Percentiles rank a stretch among this genome's conserved stretches.
These are phyloP conservation scores for Pentalonia nigronervosa DNA, from an alignment of 1,140 invertebrate species.

Conservation along the genomic window DNA sequence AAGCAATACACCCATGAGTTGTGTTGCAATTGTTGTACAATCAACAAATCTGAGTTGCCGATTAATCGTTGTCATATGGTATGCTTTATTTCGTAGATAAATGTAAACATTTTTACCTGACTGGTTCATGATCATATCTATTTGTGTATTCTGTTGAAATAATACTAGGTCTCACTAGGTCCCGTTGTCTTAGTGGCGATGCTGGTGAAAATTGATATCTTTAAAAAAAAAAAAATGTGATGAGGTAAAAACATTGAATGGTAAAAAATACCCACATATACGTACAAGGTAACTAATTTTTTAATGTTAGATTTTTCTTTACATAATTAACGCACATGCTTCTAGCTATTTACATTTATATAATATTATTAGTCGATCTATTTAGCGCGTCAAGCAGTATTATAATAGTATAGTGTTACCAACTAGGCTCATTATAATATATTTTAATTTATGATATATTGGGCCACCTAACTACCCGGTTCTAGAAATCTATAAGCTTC, in stretches of 20 bases:
- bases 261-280: background rate
- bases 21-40: background rate
- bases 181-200: conserved; percentile 33
- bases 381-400: conserved; percentile 35
- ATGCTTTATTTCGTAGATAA: background rate
- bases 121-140: conserved; percentile 26
- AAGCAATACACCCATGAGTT: background rate
- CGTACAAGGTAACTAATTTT: background rate
- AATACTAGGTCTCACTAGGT: conserved; percentile 30
- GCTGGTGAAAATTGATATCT: conserved; percentile 46
- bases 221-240: background rate
- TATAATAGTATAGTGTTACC: background rate
- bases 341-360: conserved; percentile 54
- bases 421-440: conserved; percentile 33
- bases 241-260: background rate
- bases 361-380: conserved; percentile 1
- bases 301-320: background rate
- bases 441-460: background rate
- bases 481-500: conserved; percentile 47
- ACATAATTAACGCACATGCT: conserved; percentile 51
- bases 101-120: conserved; percentile 24
- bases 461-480: conserved; percentile 22
- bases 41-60: background rate
- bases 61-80: background rate
- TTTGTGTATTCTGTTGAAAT: conserved; percentile 26